Base-by-base conservation (phyloP, 2,797 vertebrate species). In the Hephaestus fuliginosus region DNA sequence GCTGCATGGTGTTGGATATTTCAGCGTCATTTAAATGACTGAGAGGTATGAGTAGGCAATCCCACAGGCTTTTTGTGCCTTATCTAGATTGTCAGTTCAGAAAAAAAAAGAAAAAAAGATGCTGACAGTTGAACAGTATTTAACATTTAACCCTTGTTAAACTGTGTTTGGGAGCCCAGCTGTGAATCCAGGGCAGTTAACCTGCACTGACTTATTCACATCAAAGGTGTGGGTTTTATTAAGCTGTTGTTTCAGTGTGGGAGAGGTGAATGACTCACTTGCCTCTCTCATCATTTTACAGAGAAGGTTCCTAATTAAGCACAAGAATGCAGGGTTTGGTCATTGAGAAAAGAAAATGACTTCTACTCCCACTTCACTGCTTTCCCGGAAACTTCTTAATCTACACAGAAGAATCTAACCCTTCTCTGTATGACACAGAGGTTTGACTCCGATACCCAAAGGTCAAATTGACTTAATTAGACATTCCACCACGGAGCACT, bases 381-480 rank as follows among this genome's bases (percentile, higher is more conserved):
- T 68, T 49, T 70, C 13, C 22, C 55, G 22, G 46, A 67, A 70
- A 53, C 46, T 41, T 12, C 2, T 43, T 17, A 65, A 39, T 74
- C 33, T 39, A 49, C 28, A 7, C 15, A 13, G 0, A 52, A 49
- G 3, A 52, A 48, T 78, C 49, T n/a, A n/a, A 55, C n/a, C 6
- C 33, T 58, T n/a, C 17, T n/a, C 30, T 52, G 20, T 39, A 1
- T 18, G 15, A 67, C 36, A 51, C 63, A 51, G 30, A 74, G 30
- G 55, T 64, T 69, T 76, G 46, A 67, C 61, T 80, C 67, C 0
- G 12, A 80, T 57, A 79, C 48, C 52, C 53, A 72, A 77, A 86
- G 67, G 78, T 88, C 56, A 89, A 61, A 57, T 39, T 64, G 15
- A 79, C 56, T 74, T 82, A 81, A 88, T 85, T 64, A 79, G 55